Percentiles rank a stretch among this genome's conserved stretches.
These are phyloP conservation scores for Apistogramma diplotaenia DNA, from an alignment of 2,113 vertebrate genomes.

Conservation along the genomic window DNA sequence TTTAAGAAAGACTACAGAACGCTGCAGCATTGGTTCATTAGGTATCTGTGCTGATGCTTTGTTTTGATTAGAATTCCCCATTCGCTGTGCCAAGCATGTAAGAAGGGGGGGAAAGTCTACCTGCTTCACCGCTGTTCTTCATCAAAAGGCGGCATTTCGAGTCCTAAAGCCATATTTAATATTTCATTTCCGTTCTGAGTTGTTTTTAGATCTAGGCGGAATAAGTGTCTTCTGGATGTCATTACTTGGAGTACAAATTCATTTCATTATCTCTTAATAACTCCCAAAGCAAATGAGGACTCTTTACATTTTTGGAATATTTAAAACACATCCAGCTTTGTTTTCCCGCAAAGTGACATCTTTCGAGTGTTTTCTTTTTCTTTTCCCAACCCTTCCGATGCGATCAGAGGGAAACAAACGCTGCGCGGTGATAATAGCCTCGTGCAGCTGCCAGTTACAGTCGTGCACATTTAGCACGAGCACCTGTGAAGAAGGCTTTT, in stretches of 20 bases:
- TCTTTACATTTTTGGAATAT: background rate
- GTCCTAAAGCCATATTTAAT: background rate
- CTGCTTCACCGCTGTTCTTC: background rate
- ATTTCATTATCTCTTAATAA: slow-evolving; percentile 19
- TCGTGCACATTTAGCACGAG: background rate
- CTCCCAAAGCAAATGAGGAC: background rate
- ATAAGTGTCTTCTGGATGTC: slow-evolving; percentile 10
- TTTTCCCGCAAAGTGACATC: background rate
- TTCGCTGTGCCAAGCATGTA: slow-evolving; percentile 10
- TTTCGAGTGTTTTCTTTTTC: background rate
- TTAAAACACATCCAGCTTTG: background rate
- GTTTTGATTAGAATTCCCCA: slow-evolving; percentile 22
- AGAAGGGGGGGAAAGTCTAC: background rate
- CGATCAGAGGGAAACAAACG: background rate
- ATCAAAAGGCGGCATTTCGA: slow-evolving; percentile 1
- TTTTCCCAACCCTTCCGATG: background rate
- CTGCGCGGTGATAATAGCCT: background rate
- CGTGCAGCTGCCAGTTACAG: slow-evolving; percentile 5
- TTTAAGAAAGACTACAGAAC: slow-evolving; percentile 1
- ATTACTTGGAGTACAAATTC: background rate
- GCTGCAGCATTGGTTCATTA: slow-evolving; percentile 24
- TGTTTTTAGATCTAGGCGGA: background rate
- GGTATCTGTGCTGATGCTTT: slow-evolving; percentile 12
- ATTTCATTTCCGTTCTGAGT: background rate
- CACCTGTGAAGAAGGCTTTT: background rate